A percentile compares a stretch with the other conserved stretches of the same genome.
phyloP scores from a whole-genome alignment of 2,797 vertebrate species.

The Nyctibius grandis region DNA sequence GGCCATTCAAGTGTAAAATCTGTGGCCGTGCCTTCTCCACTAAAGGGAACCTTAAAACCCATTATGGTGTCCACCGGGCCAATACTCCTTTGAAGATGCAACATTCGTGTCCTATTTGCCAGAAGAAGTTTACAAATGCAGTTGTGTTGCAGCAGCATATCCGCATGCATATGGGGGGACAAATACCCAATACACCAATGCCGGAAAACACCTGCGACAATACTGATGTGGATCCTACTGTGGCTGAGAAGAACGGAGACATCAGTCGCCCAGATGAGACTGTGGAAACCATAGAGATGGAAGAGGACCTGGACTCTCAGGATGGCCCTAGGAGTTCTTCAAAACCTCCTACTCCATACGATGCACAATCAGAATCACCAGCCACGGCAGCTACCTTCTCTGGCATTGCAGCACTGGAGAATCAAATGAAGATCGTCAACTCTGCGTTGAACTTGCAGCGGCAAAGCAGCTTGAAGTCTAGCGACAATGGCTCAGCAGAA shows the following conservation, averaged over 20 bases:
- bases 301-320: conserved; percentile 74
- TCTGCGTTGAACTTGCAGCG: conserved; percentile 82
- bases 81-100: conserved; percentile 91
- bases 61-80: conserved; percentile 92
- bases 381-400: conserved; percentile 66
- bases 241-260: conserved; percentile 75
- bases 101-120: conserved; percentile 97
- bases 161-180: conserved; percentile 98
- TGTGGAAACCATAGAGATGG: conserved; percentile 77
- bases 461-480: conserved; percentile 86
- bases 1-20: conserved; percentile 96
- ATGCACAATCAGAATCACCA: conserved; percentile 58
- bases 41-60: conserved; percentile 97
- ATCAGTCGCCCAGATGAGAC: conserved; percentile 66
- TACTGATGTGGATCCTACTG: conserved; percentile 70
- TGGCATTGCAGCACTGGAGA: conserved; percentile 76
- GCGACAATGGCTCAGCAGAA: conserved; percentile 75
- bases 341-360: conserved; percentile 62
- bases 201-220: conserved; percentile 81
- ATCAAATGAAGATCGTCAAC: conserved; percentile 80
- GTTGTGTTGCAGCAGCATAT: conserved; percentile 97
- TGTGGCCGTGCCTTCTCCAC: conserved; percentile 96
- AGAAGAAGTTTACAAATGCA: conserved; percentile 98
- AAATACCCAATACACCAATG: conserved; percentile 92
- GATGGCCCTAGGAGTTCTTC: conserved; percentile 69